These are phyloP conservation scores for Baryphthengus martii DNA, from an alignment of 2,113 vertebrate species.

Conservation along the genomic window DNA sequence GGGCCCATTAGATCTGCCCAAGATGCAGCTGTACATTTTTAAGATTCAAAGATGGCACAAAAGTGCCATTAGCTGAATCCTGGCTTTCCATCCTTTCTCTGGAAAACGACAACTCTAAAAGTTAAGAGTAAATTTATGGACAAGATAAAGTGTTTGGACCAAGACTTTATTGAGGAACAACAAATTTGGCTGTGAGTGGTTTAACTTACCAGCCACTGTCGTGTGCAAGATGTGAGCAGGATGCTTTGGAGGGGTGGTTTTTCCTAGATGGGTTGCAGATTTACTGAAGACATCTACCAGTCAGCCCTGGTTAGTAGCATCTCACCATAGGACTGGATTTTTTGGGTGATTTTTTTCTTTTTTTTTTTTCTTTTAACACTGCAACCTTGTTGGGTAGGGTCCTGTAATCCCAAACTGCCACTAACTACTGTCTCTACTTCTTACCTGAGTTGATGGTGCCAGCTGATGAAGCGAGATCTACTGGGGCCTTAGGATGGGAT, in stretches of 20 bases:
- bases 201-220: neutral
- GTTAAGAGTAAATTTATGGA: neutral
- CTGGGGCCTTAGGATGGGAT: neutral
- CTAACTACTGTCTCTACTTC: neutral
- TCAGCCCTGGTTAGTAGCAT: neutral
- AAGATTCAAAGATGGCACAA: neutral
- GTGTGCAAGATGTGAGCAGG: neutral
- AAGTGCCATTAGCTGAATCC: neutral
- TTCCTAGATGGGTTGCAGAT: neutral
- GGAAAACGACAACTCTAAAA: neutral
- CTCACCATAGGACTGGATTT: neutral
- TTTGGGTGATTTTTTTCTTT: neutral
- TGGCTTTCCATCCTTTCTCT: neutral
- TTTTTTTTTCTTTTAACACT: neutral
- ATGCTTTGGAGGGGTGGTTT: neutral
- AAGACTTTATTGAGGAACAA: neutral
- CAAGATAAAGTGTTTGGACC: neutral
- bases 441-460: neutral
- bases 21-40: neutral
- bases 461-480: neutral
- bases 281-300: neutral
- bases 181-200: neutral
- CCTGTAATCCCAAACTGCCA: neutral
- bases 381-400: rapidly evolving
- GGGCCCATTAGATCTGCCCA: neutral